Evolutionary conservation across 1,140 invertebrate species (phyloP).

Genomic region (Panagrolaimus sp.): DNA sequence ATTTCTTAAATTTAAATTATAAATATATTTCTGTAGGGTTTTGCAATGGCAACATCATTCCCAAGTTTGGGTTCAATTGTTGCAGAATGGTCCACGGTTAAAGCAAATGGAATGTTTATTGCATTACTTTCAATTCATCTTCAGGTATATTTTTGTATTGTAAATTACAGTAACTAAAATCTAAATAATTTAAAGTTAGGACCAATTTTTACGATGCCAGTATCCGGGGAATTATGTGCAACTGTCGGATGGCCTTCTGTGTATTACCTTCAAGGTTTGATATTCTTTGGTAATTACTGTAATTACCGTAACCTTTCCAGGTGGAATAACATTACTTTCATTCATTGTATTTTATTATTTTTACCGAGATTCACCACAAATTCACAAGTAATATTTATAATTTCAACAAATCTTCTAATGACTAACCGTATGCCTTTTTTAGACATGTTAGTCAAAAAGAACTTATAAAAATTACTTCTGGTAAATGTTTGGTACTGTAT

Average conservation of each 20-base stretch:
- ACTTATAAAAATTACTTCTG: constrained; percentile 16
- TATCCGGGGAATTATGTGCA: constrained; percentile 36
- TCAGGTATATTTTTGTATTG: constrained; percentile 23
- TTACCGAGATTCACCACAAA: constrained; percentile 32
- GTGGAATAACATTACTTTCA: constrained; percentile 21
- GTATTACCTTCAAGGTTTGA: constrained; percentile 34
- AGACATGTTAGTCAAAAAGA: constrained; percentile 19
- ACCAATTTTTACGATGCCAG: constrained; percentile 40
- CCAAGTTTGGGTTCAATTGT: constrained; percentile 20
- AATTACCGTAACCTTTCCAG: too few species aligned
- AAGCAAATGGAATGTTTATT: constrained; percentile 15
- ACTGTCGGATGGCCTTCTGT: constrained; percentile 33
- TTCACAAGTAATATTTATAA: constrained; percentile 27
- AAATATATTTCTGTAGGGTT: constrained; percentile 1
- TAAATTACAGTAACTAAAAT: too few species aligned
- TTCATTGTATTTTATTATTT: constrained; percentile 31
- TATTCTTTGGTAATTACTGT: too few species aligned
- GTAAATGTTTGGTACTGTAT: constrained; percentile 1
- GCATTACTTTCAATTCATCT: constrained; percentile 17
- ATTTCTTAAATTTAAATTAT: not conserved
- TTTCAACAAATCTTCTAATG: not conserved
- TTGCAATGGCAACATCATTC: constrained; percentile 18
- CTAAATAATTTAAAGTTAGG: constrained; percentile 10
- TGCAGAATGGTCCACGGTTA: constrained; percentile 17
- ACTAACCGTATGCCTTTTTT: not conserved